Conservation (phyloP, 2,888 invertebrate species). For the Resseliella maxima region DNA sequence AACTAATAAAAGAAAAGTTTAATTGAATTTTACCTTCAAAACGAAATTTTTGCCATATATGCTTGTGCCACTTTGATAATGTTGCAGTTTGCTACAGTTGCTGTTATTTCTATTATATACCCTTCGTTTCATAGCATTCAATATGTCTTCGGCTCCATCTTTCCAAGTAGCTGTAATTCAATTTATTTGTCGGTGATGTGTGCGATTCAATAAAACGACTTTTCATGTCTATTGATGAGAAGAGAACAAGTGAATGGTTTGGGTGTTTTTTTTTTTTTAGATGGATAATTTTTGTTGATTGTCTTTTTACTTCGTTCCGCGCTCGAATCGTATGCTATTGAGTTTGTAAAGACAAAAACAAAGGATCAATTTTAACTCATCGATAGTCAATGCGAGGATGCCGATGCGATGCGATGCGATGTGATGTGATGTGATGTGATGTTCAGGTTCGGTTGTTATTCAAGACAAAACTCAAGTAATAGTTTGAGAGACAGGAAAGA, state of each 20-base stretch:
- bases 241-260: not conserved
- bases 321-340: not conserved
- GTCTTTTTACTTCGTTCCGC: not conserved
- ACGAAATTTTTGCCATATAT: constrained; percentile 3
- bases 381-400: not conserved
- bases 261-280: too few relatives aligned
- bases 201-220: constrained; percentile 48
- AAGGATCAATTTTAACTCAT: not conserved
- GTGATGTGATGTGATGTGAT: not conserved
- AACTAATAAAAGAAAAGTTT: constrained; percentile 55
- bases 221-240: constrained; percentile 42
- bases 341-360: not conserved
- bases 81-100: not conserved
- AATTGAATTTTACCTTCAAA: constrained; percentile 55
- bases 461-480: constrained; percentile 51
- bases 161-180: constrained; percentile 29
- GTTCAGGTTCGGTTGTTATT: constrained; percentile 6
- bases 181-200: constrained; percentile 46
- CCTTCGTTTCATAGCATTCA: not conserved
- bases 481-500: constrained; percentile 49
- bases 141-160: not conserved
- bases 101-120: constrained; percentile 3
- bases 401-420: not conserved
- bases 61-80: not conserved
- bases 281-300: too few relatives aligned